Conservation (phyloP, 2,113 vertebrate genomes). For the Engystomops pustulosus region DNA sequence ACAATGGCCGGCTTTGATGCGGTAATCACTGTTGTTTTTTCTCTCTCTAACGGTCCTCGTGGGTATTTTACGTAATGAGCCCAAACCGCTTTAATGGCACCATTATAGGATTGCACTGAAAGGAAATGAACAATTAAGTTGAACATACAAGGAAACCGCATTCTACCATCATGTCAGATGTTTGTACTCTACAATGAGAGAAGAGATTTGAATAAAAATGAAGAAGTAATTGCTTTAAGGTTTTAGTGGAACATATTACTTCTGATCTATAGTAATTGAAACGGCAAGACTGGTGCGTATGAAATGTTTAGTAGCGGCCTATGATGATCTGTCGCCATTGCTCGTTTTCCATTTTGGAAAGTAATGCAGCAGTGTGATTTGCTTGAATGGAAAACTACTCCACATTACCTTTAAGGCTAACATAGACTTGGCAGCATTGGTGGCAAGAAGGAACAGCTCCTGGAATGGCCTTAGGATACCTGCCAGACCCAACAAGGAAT, state of each 20-base stretch:
- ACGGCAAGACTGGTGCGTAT: background rate
- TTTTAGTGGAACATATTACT: background rate
- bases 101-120: background rate
- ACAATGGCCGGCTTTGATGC: constrained; percentile 12
- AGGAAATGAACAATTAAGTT: constrained; percentile 17
- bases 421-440: too few species aligned
- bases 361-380: too few species aligned
- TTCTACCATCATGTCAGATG: background rate
- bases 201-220: background rate
- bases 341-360: too few species aligned
- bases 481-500: too few species aligned
- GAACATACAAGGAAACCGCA: background rate
- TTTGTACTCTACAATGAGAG: constrained; percentile 12
- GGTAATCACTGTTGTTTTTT: constrained; percentile 3
- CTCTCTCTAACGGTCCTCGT: constrained; percentile 11
- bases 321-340: too few species aligned
- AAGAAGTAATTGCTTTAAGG: background rate
- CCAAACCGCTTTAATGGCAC: background rate
- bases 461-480: too few species aligned
- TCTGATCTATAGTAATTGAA: too few species aligned
- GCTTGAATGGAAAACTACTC: too few species aligned
- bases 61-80: constrained; percentile 14
- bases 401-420: too few species aligned
- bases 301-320: too few species aligned
- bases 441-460: too few species aligned